These are phyloP conservation scores for Teleiodes luculella DNA, from an alignment of 2,888 invertebrate genomes.

Conservation along the genomic window DNA sequence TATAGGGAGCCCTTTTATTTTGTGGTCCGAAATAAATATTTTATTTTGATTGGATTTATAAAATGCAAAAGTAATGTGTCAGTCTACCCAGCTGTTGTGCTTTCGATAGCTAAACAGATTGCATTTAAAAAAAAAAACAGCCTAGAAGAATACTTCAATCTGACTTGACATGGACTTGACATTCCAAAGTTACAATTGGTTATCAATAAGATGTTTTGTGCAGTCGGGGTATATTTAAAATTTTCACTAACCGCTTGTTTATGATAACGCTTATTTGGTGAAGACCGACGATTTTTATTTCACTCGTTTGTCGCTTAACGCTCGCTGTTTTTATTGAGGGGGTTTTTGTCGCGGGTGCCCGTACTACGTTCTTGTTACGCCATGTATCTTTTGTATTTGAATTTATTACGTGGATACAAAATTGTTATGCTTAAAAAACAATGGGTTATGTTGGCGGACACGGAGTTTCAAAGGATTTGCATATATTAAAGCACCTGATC, in stretches of 20 bases:
- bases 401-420: conserved; percentile 15
- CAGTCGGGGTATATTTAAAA: neutral
- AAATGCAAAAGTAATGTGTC: too few species aligned
- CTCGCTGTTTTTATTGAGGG: conserved; percentile 42
- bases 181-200: too few species aligned
- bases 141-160: too few species aligned
- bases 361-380: conserved; percentile 21
- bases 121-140: too few species aligned
- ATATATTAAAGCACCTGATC: neutral
- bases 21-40: too few species aligned
- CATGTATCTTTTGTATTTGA: conserved; percentile 18
- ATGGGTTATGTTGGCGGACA: neutral
- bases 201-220: neutral
- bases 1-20: too few species aligned
- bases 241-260: conserved; percentile 66
- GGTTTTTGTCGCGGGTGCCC: conserved; percentile 22
- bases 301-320: conserved; percentile 59
- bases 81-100: too few species aligned
- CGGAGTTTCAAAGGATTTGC: neutral
- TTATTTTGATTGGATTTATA: too few species aligned
- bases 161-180: too few species aligned
- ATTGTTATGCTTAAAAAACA: neutral
- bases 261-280: conserved; percentile 74
- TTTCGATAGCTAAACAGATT: too few species aligned
- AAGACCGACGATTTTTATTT: conserved; percentile 69